Conservation (phyloP, 2,797 vertebrate genomes). For the Hylomyscus alleni region DNA sequence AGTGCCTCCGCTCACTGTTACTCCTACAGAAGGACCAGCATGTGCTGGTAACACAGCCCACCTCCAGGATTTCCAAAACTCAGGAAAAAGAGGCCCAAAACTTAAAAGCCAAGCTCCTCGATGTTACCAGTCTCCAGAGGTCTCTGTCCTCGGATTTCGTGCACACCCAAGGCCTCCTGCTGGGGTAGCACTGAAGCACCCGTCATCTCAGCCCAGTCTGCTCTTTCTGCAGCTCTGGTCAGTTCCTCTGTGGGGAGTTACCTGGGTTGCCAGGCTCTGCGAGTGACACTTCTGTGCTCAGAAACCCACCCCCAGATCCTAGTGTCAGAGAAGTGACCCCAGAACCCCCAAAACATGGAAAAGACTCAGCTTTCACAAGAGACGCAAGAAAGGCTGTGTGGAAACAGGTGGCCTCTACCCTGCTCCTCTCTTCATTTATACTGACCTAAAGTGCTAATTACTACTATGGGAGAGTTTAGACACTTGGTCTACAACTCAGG, state of each 20-base stretch:
- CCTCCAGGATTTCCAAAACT: conserved; percentile 76
- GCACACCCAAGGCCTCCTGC: not conserved
- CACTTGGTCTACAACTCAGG: not conserved
- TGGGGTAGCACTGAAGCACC: not conserved
- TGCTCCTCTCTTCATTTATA: not conserved
- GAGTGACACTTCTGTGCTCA: not conserved
- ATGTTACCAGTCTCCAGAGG: conserved; percentile 18
- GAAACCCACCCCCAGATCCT: not conserved
- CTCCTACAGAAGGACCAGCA: conserved; percentile 79
- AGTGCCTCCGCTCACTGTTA: not conserved
- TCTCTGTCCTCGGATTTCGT: conserved; percentile 64
- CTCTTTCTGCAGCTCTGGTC: rapidly evolving
- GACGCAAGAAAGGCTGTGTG: not conserved
- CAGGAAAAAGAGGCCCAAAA: conserved; percentile 80
- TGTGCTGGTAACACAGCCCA: conserved; percentile 69
- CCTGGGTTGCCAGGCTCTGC: not conserved
- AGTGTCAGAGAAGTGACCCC: not conserved
- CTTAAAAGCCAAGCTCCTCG: conserved; percentile 58
- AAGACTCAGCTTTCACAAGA: not conserved
- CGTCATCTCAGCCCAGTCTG: not conserved
- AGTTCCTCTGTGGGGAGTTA: not conserved
- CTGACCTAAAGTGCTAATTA: rapidly evolving
- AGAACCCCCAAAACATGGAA: not conserved
- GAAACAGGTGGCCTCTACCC: rapidly evolving
- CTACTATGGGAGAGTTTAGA: not conserved